Conservation (phyloP, 2,888 invertebrate genomes). For the Ariolimax columbianus region DNA sequence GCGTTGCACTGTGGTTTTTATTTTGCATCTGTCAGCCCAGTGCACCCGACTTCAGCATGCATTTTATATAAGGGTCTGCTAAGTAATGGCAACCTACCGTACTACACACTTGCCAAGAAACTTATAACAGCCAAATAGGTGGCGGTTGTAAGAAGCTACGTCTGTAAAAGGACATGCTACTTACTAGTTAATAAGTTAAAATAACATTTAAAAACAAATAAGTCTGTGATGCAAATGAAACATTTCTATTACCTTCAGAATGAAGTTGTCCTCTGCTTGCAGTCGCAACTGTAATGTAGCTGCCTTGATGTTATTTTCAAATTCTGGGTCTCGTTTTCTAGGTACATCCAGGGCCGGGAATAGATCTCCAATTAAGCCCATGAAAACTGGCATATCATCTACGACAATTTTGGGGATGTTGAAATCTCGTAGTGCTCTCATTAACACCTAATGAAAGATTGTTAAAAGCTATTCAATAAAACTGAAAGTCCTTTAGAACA, state of each 20-base stretch:
- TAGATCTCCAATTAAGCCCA: constrained; percentile 97
- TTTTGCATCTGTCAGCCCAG: no score
- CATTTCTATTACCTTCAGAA: constrained; percentile 84
- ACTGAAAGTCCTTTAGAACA: no score
- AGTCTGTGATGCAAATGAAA: neutral
- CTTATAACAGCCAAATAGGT: no score
- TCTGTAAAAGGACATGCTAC: no score
- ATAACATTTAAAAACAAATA: neutral
- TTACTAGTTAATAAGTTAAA: neutral
- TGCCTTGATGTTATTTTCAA: constrained; percentile 95
- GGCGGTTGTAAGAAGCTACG: no score
- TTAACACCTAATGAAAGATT: constrained; percentile 81
- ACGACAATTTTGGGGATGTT: constrained; percentile 97
- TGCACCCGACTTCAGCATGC: no score
- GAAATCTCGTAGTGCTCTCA: constrained; percentile 96
- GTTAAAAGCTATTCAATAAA: no score
- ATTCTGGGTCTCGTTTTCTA: constrained; percentile 91
- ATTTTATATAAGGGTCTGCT: no score
- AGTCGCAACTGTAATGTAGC: constrained; percentile 92
- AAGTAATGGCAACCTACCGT: no score
- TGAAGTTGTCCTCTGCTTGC: constrained; percentile 97
- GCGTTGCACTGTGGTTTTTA: no score
- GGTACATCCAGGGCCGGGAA: constrained; percentile 98
- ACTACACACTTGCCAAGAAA: no score
- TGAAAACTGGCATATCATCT: constrained; percentile 95